Evolutionary conservation across 53 echinoderm and acorn worm genomes (phyloP).

Genomic region (Echinarachnius parma): DNA sequence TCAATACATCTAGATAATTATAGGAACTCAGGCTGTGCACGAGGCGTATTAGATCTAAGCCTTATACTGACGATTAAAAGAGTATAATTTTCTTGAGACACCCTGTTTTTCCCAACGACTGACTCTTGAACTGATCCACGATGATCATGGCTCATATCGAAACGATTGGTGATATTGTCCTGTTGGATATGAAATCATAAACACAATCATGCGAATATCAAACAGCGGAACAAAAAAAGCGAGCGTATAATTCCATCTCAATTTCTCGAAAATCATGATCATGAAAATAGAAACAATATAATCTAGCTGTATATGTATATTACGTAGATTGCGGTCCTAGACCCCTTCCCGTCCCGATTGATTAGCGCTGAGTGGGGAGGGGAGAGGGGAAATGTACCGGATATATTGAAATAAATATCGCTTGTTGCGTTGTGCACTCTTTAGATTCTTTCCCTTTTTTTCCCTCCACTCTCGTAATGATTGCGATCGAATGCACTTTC

Average conservation of each 20-base stretch:
- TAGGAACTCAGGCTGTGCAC: too few species aligned
- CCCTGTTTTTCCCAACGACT: too few species aligned
- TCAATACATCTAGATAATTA: too few species aligned
- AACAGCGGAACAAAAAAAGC: conserved; percentile 42
- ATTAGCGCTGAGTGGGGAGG: conserved; percentile 34
- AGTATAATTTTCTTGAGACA: too few species aligned
- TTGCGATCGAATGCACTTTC: too few species aligned
- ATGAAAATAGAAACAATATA: conserved; percentile 24
- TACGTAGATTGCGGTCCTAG: conserved; percentile 17
- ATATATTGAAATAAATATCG: conserved; percentile 46
- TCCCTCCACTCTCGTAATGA: too few species aligned
- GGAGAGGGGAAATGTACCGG: conserved; percentile 29
- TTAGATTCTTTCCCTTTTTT: too few species aligned
- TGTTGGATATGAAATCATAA: conserved; percentile 44
- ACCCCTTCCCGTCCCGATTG: conserved; percentile 4
- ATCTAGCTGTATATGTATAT: not conserved
- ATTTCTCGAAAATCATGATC: too few species aligned
- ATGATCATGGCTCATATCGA: conserved; percentile 34
- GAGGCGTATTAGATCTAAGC: too few species aligned
- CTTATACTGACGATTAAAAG: too few species aligned
- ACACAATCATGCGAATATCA: conserved; percentile 31
- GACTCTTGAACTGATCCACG: too few species aligned
- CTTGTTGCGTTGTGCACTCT: conserved; percentile 42
- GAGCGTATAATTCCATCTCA: not conserved
- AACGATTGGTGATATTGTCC: conserved; percentile 43